Evolutionary conservation across 2,113 vertebrate genomes (phyloP).

Genomic region (Aphelocoma coerulescens): DNA sequence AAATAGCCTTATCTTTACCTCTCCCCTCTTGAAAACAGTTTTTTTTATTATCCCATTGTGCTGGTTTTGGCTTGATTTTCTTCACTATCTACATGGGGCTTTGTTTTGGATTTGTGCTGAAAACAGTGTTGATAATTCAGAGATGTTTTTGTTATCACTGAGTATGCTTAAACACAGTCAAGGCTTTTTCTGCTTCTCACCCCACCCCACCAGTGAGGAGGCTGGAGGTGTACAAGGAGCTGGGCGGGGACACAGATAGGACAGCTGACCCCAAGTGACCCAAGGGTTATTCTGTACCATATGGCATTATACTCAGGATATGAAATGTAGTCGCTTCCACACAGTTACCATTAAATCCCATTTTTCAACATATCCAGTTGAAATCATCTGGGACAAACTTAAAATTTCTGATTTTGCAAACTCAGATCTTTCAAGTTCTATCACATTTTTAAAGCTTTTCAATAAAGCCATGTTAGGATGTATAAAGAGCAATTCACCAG

Average conservation of each 20-base stretch:
- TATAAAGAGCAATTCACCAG: not conserved
- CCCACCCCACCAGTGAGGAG: rapidly evolving
- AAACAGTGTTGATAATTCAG: not conserved
- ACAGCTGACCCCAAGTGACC: not conserved
- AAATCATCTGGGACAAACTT: not conserved
- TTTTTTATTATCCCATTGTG: not conserved
- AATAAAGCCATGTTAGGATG: not conserved
- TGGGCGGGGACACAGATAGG: not conserved
- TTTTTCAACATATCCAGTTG: not conserved
- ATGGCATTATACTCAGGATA: not conserved
- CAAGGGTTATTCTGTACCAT: not conserved
- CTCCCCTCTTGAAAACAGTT: not conserved
- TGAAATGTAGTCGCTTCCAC: not conserved
- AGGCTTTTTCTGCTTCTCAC: not conserved
- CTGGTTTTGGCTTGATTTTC: not conserved
- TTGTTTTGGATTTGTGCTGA: not conserved
- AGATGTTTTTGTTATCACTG: not conserved
- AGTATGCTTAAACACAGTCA: not conserved
- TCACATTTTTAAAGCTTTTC: not conserved
- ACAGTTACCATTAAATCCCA: not conserved
- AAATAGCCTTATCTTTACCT: not conserved
- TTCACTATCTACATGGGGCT: not conserved
- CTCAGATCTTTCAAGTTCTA: not conserved
- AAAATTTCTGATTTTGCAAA: not conserved
- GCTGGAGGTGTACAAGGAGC: not conserved